Base-by-base conservation (phyloP, 2,113 vertebrate genomes). In the Rhinolophus sinicus region DNA sequence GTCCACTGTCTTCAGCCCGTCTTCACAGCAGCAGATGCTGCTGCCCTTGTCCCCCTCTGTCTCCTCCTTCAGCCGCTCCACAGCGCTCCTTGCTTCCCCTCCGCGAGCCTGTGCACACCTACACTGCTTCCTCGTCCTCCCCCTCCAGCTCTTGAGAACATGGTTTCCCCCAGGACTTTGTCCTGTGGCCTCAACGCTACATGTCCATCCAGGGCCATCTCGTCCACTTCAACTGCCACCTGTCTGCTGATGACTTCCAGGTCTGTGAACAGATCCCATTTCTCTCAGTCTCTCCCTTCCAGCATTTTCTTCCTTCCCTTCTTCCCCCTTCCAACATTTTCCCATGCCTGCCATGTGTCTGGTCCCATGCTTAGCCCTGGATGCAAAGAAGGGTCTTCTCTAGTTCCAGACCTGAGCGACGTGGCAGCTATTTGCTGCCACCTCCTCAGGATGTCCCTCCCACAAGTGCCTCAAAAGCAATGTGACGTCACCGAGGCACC, bases 1-100 rank as follows among this genome's bases (percentile, higher is more conserved):
- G n/a, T 13, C 11, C 24, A 5, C 44, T 24, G n/a, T 12, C n/a
- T 38, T 28, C 24, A 8, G 12, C 47, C 87, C 62, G 16, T 26
- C 88, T 9, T 24, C 70, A 5, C 38, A 30, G 15, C 8, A 12
- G 18, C 12, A 3, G 52, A 12, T 5, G 3, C 50, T 13, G 6
- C 11, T 38, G 35, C 38, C 10, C 3, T 1, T 1, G 2, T 1
- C 38, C 15, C 21, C 70, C 21, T 13, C 26, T 44, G 33, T 10
- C 30, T 30, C 9, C 21, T 10, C 33, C 26, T 33, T 13, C 15
- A 50, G 58, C 65, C 14, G 3, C 58, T n/a, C 73, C 4, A 26
- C 33, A 3, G 0, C 35, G 3, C 28, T 50, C 33, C 14, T 5
- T 52, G 40, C 8, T 28, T 60, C 33, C n/a, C 33, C 28, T 47